Conservation (phyloP, 2,888 invertebrate genomes). For the Torymus aiolomorphi region DNA sequence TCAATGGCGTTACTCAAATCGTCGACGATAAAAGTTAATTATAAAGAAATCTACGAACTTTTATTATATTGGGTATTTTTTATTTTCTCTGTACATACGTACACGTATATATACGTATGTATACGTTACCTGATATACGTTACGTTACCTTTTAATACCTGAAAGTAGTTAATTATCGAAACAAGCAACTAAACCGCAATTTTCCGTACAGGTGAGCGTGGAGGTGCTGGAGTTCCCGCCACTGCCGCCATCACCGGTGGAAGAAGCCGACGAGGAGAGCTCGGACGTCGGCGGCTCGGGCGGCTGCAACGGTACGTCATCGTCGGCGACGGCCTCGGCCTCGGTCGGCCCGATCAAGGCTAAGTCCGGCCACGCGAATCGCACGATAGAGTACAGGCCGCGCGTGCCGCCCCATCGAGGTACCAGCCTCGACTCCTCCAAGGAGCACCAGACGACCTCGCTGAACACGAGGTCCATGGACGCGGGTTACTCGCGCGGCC, state of each 20-base stretch:
- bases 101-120: too few relatives aligned
- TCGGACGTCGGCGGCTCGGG: slow-evolving; percentile 78
- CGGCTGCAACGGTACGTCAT: slow-evolving; percentile 77
- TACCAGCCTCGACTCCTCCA: slow-evolving; percentile 69
- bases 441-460: slow-evolving; percentile 77
- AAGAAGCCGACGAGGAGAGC: slow-evolving; percentile 86
- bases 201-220: slow-evolving; percentile 75
- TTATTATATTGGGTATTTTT: too few relatives aligned
- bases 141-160: too few relatives aligned
- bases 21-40: too few relatives aligned
- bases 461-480: slow-evolving; percentile 92
- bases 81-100: too few relatives aligned
- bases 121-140: too few relatives aligned
- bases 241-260: slow-evolving; percentile 89
- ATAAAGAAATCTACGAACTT: too few relatives aligned
- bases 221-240: slow-evolving; percentile 86
- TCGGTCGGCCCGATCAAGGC: slow-evolving; percentile 64
- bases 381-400: slow-evolving; percentile 77
- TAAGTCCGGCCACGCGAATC: slow-evolving; percentile 66
- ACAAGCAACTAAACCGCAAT: too few relatives aligned
- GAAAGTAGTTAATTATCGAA: too few relatives aligned
- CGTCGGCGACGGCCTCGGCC: slow-evolving; percentile 78
- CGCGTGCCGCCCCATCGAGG: slow-evolving; percentile 86
- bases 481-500: slow-evolving; percentile 81
- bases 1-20: too few relatives aligned